Evolutionary conservation across 2,113 vertebrate species (phyloP).

Genomic region (Microcebus lehilahytsara): DNA sequence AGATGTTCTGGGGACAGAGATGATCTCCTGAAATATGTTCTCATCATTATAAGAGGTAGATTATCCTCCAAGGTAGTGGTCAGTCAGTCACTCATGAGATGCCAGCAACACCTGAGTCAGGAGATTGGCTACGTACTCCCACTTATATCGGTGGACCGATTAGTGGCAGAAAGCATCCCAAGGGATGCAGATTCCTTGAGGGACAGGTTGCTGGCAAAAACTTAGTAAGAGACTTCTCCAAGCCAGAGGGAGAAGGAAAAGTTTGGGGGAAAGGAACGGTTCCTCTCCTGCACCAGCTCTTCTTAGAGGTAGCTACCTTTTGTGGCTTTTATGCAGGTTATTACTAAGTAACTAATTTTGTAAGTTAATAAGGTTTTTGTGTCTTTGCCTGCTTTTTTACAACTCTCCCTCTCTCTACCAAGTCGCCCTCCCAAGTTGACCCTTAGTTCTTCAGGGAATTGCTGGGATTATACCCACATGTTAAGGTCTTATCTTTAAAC

Average conservation of each 20-base stretch:
- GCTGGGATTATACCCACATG: background rate
- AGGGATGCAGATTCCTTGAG: background rate
- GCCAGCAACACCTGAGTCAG: background rate
- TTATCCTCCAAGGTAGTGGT: background rate
- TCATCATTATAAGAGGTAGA: background rate
- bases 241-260: background rate
- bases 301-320: background rate
- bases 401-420: background rate
- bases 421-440: background rate
- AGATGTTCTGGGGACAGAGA: background rate
- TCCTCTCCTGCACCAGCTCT: background rate
- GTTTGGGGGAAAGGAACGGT: background rate
- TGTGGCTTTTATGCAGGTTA: background rate
- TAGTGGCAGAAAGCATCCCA: background rate
- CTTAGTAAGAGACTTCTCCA: background rate
- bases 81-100: background rate
- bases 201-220: background rate
- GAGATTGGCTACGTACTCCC: fast-evolving
- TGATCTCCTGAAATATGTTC: background rate
- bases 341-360: background rate
- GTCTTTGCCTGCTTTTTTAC: background rate
- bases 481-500: background rate
- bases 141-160: background rate
- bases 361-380: background rate
- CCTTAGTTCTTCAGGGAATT: background rate